phyloP scores from a whole-genome alignment of 2,797 vertebrate species.

The Malacoraja senta region DNA sequence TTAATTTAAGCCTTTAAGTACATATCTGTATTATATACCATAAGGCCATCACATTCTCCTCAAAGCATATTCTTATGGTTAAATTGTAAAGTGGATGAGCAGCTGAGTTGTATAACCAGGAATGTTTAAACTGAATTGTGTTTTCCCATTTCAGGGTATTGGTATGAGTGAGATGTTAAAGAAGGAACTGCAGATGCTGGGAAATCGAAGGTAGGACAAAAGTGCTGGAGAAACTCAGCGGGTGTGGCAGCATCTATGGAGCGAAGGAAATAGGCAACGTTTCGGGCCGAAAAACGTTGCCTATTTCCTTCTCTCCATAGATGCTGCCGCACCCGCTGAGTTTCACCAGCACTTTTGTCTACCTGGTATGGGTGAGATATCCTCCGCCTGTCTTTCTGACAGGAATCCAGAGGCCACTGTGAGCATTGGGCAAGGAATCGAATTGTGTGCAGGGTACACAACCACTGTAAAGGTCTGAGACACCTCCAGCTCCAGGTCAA shows the following conservation, averaged over 20 bases:
- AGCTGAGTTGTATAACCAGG: background rate
- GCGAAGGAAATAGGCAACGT: too few species aligned
- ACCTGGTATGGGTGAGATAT: background rate
- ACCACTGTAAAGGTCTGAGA: background rate
- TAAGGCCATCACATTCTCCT: background rate
- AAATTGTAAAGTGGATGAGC: background rate
- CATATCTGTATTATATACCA: background rate
- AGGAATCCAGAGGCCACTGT: background rate
- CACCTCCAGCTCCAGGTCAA: background rate
- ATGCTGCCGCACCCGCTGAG: too few species aligned
- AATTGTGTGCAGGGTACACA: background rate
- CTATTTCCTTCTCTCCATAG: too few species aligned
- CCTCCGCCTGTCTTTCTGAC: background rate
- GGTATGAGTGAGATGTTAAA: background rate
- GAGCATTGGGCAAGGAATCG: background rate
- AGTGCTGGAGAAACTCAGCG: too few species aligned
- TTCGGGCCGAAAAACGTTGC: too few species aligned
- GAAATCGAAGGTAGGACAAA: too few species aligned
- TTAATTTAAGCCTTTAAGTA: background rate
- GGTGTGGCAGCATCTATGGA: too few species aligned
- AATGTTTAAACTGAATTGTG: background rate
- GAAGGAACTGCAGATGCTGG: too few species aligned
- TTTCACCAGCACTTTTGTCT: too few species aligned
- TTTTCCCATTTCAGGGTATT: background rate
- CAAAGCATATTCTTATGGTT: background rate